A percentile compares a stretch with the other conserved stretches of the same genome.
phyloP scores from a whole-genome alignment of 2,888 invertebrate species.

The Sipha maydis region DNA sequence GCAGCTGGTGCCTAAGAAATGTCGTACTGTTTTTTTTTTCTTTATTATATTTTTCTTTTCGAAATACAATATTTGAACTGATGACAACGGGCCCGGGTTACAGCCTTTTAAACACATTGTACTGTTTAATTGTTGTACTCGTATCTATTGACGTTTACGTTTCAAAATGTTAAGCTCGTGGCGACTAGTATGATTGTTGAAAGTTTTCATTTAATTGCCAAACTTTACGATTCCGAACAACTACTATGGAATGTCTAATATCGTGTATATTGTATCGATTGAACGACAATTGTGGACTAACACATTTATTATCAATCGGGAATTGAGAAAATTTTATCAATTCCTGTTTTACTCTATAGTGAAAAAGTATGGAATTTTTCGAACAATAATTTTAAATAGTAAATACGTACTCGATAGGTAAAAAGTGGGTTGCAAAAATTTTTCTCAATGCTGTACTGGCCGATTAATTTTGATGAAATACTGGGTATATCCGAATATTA shows the following conservation, averaged over 20 bases:
- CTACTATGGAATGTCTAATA: constrained; percentile 7
- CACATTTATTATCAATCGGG: neutral
- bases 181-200: neutral
- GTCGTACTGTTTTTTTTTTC: neutral
- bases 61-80: neutral
- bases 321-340: neutral
- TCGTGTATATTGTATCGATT: neutral
- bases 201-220: constrained; percentile 41
- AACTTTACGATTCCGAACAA: constrained; percentile 5
- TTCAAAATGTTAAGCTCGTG: neutral
- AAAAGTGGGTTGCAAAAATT: neutral
- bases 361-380: neutral
- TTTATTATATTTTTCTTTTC: neutral
- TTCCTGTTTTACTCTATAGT: neutral
- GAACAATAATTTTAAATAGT: neutral
- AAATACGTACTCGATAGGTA: too few relatives aligned
- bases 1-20: too few relatives aligned
- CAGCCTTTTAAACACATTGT: neutral
- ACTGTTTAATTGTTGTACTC: neutral
- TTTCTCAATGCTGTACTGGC: neutral
- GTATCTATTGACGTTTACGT: constrained; percentile 5
- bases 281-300: neutral
- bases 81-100: neutral
- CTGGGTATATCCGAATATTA: too few relatives aligned
- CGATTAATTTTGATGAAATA: too few relatives aligned